phyloP scores from a whole-genome alignment of 2,888 invertebrate genomes.

The Thera obeliscata region DNA sequence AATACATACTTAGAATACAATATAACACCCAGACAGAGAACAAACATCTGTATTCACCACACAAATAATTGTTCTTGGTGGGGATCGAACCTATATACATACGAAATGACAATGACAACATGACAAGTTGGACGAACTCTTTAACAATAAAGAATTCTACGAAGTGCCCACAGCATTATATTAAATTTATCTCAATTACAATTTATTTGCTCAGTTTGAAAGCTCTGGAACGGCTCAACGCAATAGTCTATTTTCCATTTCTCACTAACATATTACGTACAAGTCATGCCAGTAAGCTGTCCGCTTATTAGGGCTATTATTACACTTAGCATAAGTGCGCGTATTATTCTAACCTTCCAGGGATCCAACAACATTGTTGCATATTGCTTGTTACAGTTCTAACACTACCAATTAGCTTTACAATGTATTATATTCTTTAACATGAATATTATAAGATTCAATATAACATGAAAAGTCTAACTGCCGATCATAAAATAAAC shows the following conservation, averaged over 20 bases:
- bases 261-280: conserved; percentile 5
- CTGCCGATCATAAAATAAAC: neutral
- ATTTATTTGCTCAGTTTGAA: neutral
- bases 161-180: too few relatives aligned
- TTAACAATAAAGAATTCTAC: too few relatives aligned
- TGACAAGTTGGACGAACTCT: too few relatives aligned
- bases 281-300: conserved; percentile 13
- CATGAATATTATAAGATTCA: neutral
- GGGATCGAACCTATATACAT: too few relatives aligned
- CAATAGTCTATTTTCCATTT: conserved; percentile 15
- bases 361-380: conserved; percentile 32
- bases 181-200: too few relatives aligned
- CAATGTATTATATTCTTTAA: conserved; percentile 1
- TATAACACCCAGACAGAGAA: too few relatives aligned
- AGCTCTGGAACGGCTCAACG: neutral
- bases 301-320: conserved; percentile 20
- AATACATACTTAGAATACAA: too few relatives aligned
- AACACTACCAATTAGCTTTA: neutral
- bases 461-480: neutral
- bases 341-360: conserved; percentile 17
- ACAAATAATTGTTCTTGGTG: too few relatives aligned
- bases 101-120: too few relatives aligned
- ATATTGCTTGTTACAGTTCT: conserved; percentile 5
- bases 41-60: too few relatives aligned
- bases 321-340: conserved; percentile 17